Conservation (phyloP, 1,140 invertebrate species). For the Parapsyche elsis region DNA sequence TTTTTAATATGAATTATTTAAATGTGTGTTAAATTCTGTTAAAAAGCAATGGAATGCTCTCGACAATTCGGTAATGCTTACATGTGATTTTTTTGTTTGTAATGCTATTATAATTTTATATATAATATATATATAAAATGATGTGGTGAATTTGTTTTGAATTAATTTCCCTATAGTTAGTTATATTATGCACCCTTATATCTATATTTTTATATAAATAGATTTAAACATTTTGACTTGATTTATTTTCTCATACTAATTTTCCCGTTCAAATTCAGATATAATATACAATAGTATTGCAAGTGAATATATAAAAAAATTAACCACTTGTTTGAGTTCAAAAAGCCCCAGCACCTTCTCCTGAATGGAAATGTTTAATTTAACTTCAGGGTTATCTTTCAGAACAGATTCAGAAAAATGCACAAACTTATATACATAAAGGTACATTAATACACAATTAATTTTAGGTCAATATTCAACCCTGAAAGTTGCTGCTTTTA, state of each 20-base stretch:
- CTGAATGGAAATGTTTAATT: not conserved
- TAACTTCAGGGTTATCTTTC: not conserved
- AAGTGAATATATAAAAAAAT: not conserved
- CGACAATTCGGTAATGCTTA: not conserved
- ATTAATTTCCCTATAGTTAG: not conserved
- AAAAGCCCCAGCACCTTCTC: not conserved
- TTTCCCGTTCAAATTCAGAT: too few species aligned
- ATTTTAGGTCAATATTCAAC: slow-evolving; percentile 60
- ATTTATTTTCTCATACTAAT: too few species aligned
- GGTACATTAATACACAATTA: slow-evolving; percentile 29
- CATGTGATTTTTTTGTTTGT: slow-evolving; percentile 1
- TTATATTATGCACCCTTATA: not conserved
- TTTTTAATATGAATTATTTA: too few species aligned
- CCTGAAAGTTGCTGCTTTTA: slow-evolving; percentile 59
- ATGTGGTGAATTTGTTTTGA: slow-evolving; percentile 15
- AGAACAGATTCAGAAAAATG: slow-evolving; percentile 33
- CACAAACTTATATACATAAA: not conserved
- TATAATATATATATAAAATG: too few species aligned
- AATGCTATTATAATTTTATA: not conserved
- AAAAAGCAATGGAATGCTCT: slow-evolving; percentile 55
- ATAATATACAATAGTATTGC: too few species aligned
- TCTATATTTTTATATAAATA: not conserved
- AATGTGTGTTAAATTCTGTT: too few species aligned
- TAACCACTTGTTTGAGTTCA: too few species aligned
- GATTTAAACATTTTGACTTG: not conserved